phyloP scores from a whole-genome alignment of 1,140 invertebrate species.

The Halyomorpha halys region DNA sequence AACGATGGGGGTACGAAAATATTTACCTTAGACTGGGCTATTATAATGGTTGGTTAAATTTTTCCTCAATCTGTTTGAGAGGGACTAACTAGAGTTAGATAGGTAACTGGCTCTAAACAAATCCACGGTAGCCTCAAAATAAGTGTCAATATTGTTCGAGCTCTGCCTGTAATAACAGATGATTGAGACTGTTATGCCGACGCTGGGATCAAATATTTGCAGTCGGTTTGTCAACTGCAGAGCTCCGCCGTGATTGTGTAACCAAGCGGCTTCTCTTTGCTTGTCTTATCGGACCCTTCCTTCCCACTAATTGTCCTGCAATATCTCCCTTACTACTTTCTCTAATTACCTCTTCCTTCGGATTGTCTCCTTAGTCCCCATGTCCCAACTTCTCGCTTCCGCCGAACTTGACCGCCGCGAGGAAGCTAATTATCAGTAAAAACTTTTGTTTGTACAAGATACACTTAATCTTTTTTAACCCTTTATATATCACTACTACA shows the following conservation, averaged over 20 bases:
- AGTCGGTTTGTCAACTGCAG: constrained; percentile 17
- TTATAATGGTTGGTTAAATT: too few relatives aligned
- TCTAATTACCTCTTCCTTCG: constrained; percentile 2
- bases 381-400: too few relatives aligned
- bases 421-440: too few relatives aligned
- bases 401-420: too few relatives aligned
- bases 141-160: constrained; percentile 19
- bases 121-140: constrained; percentile 16
- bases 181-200: constrained; percentile 20
- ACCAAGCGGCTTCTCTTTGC: constrained; percentile 1
- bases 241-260: constrained; percentile 18
- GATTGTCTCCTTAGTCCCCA: too few relatives aligned
- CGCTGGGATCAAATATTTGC: constrained; percentile 16
- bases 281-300: constrained; percentile 14
- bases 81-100: constrained; percentile 8
- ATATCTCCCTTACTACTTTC: not conserved
- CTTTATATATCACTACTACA: too few relatives aligned
- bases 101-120: constrained; percentile 17
- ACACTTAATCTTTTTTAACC: too few relatives aligned
- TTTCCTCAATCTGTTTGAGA: too few relatives aligned
- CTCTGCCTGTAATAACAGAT: constrained; percentile 20
- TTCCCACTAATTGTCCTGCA: constrained; percentile 11
- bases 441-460: too few relatives aligned
- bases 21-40: too few relatives aligned
- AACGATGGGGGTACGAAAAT: too few relatives aligned